phyloP scores from a whole-genome alignment of 2,113 vertebrate genomes.

The Nothocercus julius region DNA sequence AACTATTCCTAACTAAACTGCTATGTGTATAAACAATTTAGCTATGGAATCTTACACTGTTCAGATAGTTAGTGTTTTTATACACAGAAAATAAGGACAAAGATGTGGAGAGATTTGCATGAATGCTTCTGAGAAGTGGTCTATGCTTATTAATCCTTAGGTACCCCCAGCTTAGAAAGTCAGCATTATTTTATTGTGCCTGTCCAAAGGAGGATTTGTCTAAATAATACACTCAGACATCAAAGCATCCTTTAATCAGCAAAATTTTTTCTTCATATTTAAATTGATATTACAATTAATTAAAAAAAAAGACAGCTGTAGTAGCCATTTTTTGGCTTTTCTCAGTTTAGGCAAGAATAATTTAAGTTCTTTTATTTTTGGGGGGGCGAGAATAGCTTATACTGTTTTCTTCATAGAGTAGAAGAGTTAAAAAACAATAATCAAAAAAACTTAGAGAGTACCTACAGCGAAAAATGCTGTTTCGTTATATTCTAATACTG shows the following conservation, averaged over 20 bases:
- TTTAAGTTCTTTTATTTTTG: not conserved
- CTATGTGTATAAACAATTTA: not conserved
- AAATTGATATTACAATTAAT: not conserved
- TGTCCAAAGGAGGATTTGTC: not conserved
- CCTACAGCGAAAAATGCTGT: not conserved
- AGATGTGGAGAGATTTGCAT: not conserved
- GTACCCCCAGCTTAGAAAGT: not conserved
- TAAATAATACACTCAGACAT: not conserved
- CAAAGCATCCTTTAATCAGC: not conserved
- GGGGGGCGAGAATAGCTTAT: not conserved
- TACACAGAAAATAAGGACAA: not conserved
- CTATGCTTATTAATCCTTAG: not conserved
- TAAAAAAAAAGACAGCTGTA: not conserved
- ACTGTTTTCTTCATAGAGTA: not conserved
- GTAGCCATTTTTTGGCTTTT: not conserved
- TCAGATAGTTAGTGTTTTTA: not conserved
- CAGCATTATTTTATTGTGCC: not conserved
- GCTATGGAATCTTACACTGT: not conserved
- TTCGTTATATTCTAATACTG: not conserved
- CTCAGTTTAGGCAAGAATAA: not conserved
- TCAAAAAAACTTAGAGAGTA: not conserved
- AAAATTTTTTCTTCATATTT: not conserved
- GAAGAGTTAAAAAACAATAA: not conserved
- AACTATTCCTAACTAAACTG: constrained; percentile 18
- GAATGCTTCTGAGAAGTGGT: not conserved